A percentile compares a stretch with the other conserved stretches of the same genome.
phyloP scores from a whole-genome alignment of 2,888 invertebrate species.

The Phania funesta region DNA sequence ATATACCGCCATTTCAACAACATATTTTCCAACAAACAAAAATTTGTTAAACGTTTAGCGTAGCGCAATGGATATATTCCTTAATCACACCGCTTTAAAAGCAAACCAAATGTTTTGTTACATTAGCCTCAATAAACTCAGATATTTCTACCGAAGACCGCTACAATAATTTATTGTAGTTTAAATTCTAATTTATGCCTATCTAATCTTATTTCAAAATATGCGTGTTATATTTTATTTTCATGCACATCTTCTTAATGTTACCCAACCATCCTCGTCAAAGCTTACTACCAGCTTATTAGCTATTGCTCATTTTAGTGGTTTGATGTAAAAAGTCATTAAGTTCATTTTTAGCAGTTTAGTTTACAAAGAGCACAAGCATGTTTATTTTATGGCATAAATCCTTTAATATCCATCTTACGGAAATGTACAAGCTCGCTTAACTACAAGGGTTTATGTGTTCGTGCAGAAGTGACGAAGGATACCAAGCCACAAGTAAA shows the following conservation, averaged over 20 bases:
- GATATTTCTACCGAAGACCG: no score
- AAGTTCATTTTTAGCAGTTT: no score
- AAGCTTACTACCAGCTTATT: neutral
- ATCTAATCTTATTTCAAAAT: neutral
- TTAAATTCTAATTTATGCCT: neutral
- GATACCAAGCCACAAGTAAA: constrained; percentile 14
- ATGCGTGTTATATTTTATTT: neutral
- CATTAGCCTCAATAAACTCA: no score
- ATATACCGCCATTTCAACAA: no score
- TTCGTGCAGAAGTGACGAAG: neutral
- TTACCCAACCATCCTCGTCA: neutral
- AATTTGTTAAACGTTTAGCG: no score
- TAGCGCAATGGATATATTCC: no score
- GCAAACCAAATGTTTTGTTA: no score
- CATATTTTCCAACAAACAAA: no score
- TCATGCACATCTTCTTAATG: neutral
- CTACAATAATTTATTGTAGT: neutral
- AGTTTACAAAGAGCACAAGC: no score
- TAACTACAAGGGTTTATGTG: neutral
- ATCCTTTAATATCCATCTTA: neutral
- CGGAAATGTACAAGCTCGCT: neutral
- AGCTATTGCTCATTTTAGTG: neutral
- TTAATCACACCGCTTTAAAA: no score
- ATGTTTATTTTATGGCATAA: neutral
- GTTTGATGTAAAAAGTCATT: neutral